Percentiles rank a stretch among this genome's conserved stretches.
phyloP scores from a whole-genome alignment of 2,797 vertebrate genomes.

The Acrossocheilus fasciatus region DNA sequence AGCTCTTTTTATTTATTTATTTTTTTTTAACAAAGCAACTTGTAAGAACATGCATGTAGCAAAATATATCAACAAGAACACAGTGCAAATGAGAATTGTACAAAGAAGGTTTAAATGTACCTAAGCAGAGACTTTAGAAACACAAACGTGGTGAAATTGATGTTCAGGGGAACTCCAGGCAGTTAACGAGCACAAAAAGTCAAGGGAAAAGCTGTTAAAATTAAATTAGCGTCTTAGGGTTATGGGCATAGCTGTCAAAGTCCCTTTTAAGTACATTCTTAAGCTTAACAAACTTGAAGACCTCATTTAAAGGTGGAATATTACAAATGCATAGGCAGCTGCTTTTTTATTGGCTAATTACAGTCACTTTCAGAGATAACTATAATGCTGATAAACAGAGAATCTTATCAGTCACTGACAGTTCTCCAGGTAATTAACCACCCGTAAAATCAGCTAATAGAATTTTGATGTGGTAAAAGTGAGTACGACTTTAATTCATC shows the following conservation, averaged over 20 bases:
- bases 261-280: constrained; percentile 16
- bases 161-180: constrained; percentile 35
- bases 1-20: neutral
- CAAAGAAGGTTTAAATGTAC: neutral
- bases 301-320: constrained; percentile 69
- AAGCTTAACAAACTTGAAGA: constrained; percentile 23
- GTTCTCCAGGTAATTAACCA: constrained; percentile 39
- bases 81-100: neutral
- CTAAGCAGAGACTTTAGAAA: neutral
- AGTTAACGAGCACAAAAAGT: constrained; percentile 21
- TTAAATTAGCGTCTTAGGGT: constrained; percentile 41
- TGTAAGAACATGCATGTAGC: neutral
- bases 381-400: constrained; percentile 30
- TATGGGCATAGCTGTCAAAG: constrained; percentile 51
- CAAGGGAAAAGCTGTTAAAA: constrained; percentile 53
- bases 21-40: constrained; percentile 4
- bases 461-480: constrained; percentile 41
- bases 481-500: neutral
- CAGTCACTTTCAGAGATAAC: constrained; percentile 50
- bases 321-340: constrained; percentile 61
- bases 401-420: constrained; percentile 16
- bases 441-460: constrained; percentile 18
- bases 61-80: neutral
- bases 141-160: neutral
- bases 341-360: constrained; percentile 52